Evolutionary conservation across 1,140 invertebrate species (phyloP), one percentile per base, ranked within the genome.

Genomic region (Drosophila chauvacae): DNA sequence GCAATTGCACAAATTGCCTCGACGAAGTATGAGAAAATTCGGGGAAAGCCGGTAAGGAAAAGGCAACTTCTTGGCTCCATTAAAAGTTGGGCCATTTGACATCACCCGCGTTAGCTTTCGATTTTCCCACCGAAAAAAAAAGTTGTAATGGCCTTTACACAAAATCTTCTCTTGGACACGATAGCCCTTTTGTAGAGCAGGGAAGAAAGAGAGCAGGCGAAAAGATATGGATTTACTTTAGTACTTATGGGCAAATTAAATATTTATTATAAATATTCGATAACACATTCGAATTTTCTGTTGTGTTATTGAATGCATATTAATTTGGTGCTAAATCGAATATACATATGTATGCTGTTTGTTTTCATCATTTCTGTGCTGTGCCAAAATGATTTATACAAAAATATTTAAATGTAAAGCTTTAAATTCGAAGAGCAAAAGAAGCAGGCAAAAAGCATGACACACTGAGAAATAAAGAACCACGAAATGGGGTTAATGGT

Each of bases 1-100:
- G 55, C 68, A 73, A 72, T 73, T 73, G 68, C 69, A 72, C 69
- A 72, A 72, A 72, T 72, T 72, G 70, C 70, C 70, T 23, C 1
- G 7, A 63, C n/a, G 9, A 58, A 42, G 65, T 28, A 30, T 37
- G 28, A 35, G 44, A 50, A 41, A 50, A 50, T 48, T 65, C 44
- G 59, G 30, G 41, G 23, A 65, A 62, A 11, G 30, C n/a, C 64
- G 33, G 35, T 14, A 71, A 30, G 44, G 63, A 58, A 72, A 69
- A 50, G 69, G 53, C 71, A 72, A 72, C 69, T 71, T 56, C 66
- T 72, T 71, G 69, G 53, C 66, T 60, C 69, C 69, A 72, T 72
- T 71, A 73, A 73, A 73, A 73, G 70, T 73, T 73, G 70, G 68
- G 26, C 68, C 68, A 72, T 72, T 72, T 72, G 69, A 59, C 64